Evolutionary conservation across 1,140 invertebrate genomes (phyloP).

Genomic region (Drusus annulatus): DNA sequence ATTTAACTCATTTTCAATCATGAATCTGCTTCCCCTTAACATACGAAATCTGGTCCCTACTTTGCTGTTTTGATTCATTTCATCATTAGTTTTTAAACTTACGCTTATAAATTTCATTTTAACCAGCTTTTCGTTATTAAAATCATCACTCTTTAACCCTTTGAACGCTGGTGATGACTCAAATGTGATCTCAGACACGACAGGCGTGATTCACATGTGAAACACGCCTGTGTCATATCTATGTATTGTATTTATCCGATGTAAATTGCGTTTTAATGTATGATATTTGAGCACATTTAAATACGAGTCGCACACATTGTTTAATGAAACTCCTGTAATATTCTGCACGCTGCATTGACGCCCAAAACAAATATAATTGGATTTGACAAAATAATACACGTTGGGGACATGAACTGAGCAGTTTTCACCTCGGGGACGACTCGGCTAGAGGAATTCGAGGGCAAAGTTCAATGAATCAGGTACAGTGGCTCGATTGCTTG

Average conservation of each 20-base stretch:
- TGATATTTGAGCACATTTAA: background rate
- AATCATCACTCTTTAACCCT: background rate
- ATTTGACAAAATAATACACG: constrained; percentile 31
- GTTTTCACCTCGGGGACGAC: constrained; percentile 69
- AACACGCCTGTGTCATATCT: too few species aligned
- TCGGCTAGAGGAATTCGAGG: constrained; percentile 57
- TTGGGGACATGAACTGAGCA: constrained; percentile 59
- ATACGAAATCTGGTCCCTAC: constrained; percentile 3
- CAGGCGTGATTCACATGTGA: too few species aligned
- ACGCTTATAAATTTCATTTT: background rate
- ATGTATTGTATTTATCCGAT: background rate
- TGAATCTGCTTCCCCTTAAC: constrained; percentile 24
- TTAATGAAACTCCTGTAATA: constrained; percentile 24
- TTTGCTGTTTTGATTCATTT: constrained; percentile 20
- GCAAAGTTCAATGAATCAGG: constrained; percentile 59
- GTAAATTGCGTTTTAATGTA: background rate
- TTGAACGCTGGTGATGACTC: too few species aligned
- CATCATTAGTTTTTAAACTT: background rate
- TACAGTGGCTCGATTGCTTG: constrained; percentile 72
- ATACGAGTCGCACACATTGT: constrained; percentile 16
- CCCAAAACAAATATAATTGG: constrained; percentile 32
- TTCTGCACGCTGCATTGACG: constrained; percentile 55
- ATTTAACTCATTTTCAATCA: constrained; percentile 18
- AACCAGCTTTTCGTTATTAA: background rate
- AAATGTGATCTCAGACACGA: too few species aligned